Evolutionary conservation across 2,113 vertebrate genomes (phyloP).

Genomic region (Hipposideros armiger): DNA sequence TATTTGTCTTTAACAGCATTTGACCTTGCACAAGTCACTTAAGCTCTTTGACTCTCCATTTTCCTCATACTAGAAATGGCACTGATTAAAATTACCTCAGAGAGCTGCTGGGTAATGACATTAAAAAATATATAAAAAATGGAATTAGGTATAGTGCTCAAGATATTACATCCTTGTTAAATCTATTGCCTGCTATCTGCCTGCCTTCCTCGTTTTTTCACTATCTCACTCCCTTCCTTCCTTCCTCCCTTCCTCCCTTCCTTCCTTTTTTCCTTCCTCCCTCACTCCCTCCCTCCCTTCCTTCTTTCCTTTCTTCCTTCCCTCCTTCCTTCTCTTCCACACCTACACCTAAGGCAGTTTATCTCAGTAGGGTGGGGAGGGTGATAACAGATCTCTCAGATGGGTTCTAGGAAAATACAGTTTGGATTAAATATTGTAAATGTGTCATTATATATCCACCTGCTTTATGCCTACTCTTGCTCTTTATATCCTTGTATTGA

Average conservation of each 20-base stretch:
- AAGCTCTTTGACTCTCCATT: background rate
- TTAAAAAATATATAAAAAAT: slow-evolving; percentile 33
- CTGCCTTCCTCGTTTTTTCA: background rate
- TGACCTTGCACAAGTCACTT: background rate
- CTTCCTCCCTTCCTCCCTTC: background rate
- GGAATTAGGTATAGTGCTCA: background rate
- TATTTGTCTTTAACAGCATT: background rate
- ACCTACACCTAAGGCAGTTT: background rate
- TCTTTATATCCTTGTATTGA: background rate
- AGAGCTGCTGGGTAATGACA: background rate
- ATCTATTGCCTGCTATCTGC: background rate
- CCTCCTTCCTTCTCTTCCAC: background rate
- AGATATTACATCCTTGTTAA: background rate
- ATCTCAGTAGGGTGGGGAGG: background rate
- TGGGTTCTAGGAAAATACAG: background rate
- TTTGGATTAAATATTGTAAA: background rate
- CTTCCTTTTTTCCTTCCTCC: fast-evolving
- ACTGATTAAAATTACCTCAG: slow-evolving; percentile 40
- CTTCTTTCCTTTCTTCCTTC: background rate
- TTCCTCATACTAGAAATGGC: background rate
- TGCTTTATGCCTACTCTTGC: background rate
- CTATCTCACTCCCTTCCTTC: background rate
- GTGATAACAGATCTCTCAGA: background rate
- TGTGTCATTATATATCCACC: background rate
- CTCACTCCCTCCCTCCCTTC: fast-evolving